Base-by-base conservation (phyloP, 2,888 invertebrate genomes). In the Synanthedon andrenaeformis region DNA sequence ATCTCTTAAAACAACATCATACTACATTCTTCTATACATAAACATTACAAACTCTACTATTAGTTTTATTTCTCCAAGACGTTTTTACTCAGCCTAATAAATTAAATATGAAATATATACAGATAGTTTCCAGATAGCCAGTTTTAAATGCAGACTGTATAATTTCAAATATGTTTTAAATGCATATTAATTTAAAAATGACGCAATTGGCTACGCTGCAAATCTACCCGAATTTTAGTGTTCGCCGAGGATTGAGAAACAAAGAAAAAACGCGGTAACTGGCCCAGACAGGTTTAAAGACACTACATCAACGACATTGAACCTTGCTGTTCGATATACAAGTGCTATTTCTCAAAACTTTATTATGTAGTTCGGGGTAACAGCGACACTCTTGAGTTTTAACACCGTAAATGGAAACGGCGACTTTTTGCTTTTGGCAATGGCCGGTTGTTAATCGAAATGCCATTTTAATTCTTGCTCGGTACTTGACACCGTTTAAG, bases 371-470 rank as follows among this genome's bases (percentile, higher is more conserved):
- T 67, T 66, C 61, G 60, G 65, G 11, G 61, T 68, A 62, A 65
- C 70, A 71, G 74, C 66, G 70, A 69, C 70, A 71, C 70, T 74
- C 67, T 23, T 61, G 65, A 72, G 76, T 76, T 79, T 82, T 82
- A 78, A 74, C 65, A 62, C 85, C 84, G 71, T 81, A 82, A 76
- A 82, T 77, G 86, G 86, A 76, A 77, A 79, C 70, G 71, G 74
- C 85, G 65, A 75, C 76, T 75, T 80, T 68, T 74, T 72, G 69
- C 73, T 83, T 86, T 87, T 82, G 86, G 82, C 79, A 83, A 81
- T 82, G 82, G 82, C 82, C 80, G 76, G 77, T 75, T 74, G 66
- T 64, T 64, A 66, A 74, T 74, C 65, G 64, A 71, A 75, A 72
- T 70, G 70, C 66, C 69, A 66, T 67, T 67, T 66, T 66, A 52